Percentiles rank a stretch among this genome's conserved stretches.
Evolutionary conservation across 2,113 vertebrate genomes (phyloP).

Genomic region (Gorsachius goisagi): DNA sequence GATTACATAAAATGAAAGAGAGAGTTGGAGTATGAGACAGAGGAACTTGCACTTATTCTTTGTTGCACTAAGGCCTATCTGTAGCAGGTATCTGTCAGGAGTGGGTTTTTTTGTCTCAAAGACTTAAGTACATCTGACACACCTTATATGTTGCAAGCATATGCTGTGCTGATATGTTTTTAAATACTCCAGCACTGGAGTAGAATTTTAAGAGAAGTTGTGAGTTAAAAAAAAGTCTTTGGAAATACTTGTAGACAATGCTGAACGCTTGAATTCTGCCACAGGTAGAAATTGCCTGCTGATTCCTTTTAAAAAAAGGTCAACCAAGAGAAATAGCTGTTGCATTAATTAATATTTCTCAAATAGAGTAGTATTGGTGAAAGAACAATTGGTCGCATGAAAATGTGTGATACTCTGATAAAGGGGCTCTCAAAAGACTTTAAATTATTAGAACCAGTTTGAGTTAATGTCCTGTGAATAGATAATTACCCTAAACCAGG

Average conservation of each 20-base stretch:
- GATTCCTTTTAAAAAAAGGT: neutral
- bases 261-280: neutral
- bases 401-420: neutral
- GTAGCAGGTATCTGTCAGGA: neutral
- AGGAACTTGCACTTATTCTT: neutral
- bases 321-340: neutral
- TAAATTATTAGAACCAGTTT: neutral
- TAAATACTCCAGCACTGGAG: neutral
- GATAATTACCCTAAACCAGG: neutral
- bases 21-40: neutral
- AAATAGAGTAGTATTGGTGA: neutral
- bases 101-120: neutral
- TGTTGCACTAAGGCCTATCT: neutral
- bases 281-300: neutral
- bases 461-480: neutral
- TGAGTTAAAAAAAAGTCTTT: neutral
- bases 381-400: fast-evolving
- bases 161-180: neutral
- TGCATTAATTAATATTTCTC: neutral
- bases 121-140: neutral
- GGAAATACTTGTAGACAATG: neutral
- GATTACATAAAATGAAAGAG: neutral
- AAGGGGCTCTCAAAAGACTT: neutral
- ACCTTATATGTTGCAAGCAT: neutral
- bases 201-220: neutral